Evolutionary conservation across 2,888 invertebrate species (phyloP).

Genomic region (Agrilus mali): DNA sequence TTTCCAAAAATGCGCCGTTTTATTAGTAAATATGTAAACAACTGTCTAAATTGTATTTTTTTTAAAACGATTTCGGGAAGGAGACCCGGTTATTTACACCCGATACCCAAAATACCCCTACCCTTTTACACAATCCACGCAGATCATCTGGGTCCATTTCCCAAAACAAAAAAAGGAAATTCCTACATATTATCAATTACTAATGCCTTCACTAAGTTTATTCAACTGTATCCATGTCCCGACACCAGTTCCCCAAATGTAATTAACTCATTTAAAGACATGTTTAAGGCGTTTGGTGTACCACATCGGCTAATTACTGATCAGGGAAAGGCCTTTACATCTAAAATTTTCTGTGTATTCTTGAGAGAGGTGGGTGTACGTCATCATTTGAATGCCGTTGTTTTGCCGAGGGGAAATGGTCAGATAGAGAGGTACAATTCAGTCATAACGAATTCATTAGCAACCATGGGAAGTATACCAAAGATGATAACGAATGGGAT

Average conservation of each 20-base stretch:
- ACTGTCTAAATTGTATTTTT: constrained; percentile 20
- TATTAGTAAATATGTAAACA: constrained; percentile 17
- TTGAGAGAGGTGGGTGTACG: constrained; percentile 3
- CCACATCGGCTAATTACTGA: constrained; percentile 4
- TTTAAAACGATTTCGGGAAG: constrained; percentile 14
- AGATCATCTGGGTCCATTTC: constrained; percentile 6
- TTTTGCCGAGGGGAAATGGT: background rate
- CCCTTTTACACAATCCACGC: constrained; percentile 8
- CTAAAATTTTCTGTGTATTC: constrained; percentile 4
- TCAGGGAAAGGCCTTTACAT: constrained; percentile 3
- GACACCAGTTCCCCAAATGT: background rate
- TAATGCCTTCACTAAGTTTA: constrained; percentile 5
- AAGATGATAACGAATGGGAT: background rate
- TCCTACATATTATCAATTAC: constrained; percentile 2
- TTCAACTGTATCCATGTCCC: background rate
- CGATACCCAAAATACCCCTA: constrained; percentile 4
- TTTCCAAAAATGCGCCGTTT: constrained; percentile 20
- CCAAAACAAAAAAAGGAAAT: background rate
- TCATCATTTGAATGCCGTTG: constrained; percentile 1
- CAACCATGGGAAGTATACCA: constrained; percentile 4
- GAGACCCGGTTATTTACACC: constrained; percentile 13
- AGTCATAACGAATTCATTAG: background rate
- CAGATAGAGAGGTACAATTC: constrained; percentile 2
- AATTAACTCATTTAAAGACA: constrained; percentile 2
- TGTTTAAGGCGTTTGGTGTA: constrained; percentile 6